Evolutionary conservation across 1,140 invertebrate genomes (phyloP).

Genomic region (Hypothenemus hampei): DNA sequence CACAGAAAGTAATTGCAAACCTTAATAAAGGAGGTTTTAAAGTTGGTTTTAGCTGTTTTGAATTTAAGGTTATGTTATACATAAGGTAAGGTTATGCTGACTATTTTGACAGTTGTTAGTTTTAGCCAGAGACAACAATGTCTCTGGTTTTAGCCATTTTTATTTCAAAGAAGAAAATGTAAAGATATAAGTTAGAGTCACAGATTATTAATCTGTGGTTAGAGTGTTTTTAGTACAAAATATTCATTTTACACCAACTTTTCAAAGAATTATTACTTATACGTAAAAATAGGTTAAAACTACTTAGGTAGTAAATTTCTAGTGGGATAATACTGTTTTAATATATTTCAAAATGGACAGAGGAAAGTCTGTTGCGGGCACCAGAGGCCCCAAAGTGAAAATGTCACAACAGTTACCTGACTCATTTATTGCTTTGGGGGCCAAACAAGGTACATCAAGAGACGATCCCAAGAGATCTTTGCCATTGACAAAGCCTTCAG

Average conservation of each 20-base stretch:
- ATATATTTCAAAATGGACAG: conserved; percentile 49
- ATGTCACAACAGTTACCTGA: conserved; percentile 58
- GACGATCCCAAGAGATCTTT: conserved; percentile 53
- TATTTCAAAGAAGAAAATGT: neutral
- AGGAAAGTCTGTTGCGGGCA: conserved; percentile 48
- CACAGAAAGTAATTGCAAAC: no score
- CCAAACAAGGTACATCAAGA: conserved; percentile 51
- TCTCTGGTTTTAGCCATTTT: no score
- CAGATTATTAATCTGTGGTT: neutral
- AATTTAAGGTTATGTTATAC: no score
- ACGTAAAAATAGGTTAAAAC: neutral
- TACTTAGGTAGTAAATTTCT: neutral
- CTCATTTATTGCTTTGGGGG: conserved; percentile 55
- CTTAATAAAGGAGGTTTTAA: no score
- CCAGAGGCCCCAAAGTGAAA: conserved; percentile 56
- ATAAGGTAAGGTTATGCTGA: no score
- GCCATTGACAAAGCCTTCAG: conserved; percentile 50
- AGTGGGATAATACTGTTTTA: neutral
- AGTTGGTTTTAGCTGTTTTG: no score
- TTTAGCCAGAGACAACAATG: no score
- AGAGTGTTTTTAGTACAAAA: neutral
- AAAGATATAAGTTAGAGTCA: neutral
- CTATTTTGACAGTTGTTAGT: no score
- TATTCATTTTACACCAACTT: neutral
- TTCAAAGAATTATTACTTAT: neutral